Conservation (phyloP, 1,140 invertebrate species). For the Scaptomyza graminum region DNA sequence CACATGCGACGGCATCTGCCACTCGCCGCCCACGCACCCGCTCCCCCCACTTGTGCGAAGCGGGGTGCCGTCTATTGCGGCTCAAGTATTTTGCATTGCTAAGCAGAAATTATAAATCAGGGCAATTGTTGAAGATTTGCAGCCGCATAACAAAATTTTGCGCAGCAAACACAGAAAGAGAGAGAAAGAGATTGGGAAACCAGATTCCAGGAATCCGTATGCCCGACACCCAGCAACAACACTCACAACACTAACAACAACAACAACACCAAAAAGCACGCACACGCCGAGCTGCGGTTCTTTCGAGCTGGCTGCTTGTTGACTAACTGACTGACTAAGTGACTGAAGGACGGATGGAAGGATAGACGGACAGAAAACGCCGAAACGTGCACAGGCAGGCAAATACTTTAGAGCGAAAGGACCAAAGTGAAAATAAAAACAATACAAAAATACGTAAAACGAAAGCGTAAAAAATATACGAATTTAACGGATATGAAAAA, state of each 20-base stretch:
- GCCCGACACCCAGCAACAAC: conserved; percentile 11
- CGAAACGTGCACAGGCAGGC: conserved; percentile 67
- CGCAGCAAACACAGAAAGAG: conserved; percentile 8
- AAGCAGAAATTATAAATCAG: conserved; percentile 82
- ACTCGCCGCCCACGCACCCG: conserved; percentile 32
- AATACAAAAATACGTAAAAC: conserved; percentile 3
- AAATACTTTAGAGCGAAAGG: conserved; percentile 67
- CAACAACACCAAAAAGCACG: background rate
- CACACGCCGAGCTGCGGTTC: conserved; percentile 35
- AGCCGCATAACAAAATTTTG: conserved; percentile 78
- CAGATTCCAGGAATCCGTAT: conserved; percentile 27
- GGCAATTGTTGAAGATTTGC: conserved; percentile 82
- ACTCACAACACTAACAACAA: conserved; percentile 19
- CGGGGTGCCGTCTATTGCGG: conserved; percentile 52
- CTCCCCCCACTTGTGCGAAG: conserved; percentile 8
- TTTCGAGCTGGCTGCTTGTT: conserved; percentile 18
- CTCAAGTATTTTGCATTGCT: conserved; percentile 82
- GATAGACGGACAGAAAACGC: background rate
- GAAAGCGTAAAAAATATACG: conserved; percentile 26
- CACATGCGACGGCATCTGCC: conserved; percentile 74
- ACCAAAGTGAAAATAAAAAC: conserved; percentile 64
- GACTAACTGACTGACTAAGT: conserved; percentile 46
- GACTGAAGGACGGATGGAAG: conserved; percentile 20
- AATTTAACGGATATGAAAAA: conserved; percentile 76
- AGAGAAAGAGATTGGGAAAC: conserved; percentile 7